phyloP scores from a whole-genome alignment of 2,888 invertebrate species.

The Oasisia sp. region DNA sequence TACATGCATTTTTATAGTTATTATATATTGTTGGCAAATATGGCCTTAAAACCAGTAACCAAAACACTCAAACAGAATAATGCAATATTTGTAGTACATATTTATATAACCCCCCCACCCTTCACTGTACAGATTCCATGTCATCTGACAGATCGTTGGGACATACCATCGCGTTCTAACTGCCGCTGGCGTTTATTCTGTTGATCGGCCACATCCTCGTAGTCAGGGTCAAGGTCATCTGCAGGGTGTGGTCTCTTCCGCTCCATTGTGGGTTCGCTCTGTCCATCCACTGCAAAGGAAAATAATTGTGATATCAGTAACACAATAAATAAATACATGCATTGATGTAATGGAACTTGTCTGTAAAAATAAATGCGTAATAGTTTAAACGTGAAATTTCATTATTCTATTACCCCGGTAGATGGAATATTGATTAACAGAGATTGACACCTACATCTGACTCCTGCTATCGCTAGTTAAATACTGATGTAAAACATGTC shows the following conservation, averaged over 20 bases:
- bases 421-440: no score
- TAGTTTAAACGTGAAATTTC: no score
- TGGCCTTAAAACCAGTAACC: no score
- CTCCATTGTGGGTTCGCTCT: background rate
- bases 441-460: no score
- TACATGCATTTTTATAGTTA: no score
- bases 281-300: background rate
- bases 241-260: constrained; percentile 23
- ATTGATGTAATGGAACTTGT: no score
- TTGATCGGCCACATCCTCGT: constrained; percentile 33
- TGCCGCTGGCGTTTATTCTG: constrained; percentile 33
- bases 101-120: background rate
- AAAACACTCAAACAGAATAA: background rate
- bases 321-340: background rate
- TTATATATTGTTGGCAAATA: no score
- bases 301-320: background rate
- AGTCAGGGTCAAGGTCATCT: constrained; percentile 39
- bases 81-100: background rate
- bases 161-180: constrained; percentile 35
- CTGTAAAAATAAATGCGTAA: no score
- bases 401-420: no score
- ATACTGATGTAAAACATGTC: no score
- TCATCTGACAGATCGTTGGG: background rate
- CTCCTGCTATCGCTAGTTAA: no score
- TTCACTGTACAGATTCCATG: background rate